Base-by-base conservation (phyloP, 2,113 vertebrate genomes). In the Symphodus melops region DNA sequence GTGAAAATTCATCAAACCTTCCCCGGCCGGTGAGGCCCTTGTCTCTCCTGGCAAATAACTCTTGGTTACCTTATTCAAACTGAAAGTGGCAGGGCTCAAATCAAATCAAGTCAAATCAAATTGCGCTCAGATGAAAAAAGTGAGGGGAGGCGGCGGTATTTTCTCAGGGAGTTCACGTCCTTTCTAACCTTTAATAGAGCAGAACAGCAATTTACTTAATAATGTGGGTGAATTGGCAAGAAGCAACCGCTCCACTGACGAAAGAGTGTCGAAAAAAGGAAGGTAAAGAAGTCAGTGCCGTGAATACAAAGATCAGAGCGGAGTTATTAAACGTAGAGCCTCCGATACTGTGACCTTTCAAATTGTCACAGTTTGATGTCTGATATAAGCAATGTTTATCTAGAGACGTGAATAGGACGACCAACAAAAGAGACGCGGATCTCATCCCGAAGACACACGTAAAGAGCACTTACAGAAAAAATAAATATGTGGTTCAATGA, bases 61-160 rank as follows among this genome's bases (percentile, higher is more conserved):
- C 85, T 51, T 63, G 78, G 81, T 85, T 83, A 83, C 83, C 85
- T 73, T 78, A 83, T 75, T 80, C 88, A 89, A 88, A 92, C 75
- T 68, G 77, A 81, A 91, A 87, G 86, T 87, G 90, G 91, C 87
- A 89, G 84, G 78, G 81, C 85, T 92, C 86, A 86, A 84, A 86
- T 91, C 86, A 90, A 88, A 92, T 92, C 90, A 88, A 82, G 86
- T 88, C 84, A 88, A 86, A 91, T 89, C 85, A 84, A 87, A 86
- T 81, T 72, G 79, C 36, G 78, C 83, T 64, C 0, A 53, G 49
- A 55, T 86, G 83, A 76, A 84, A 33, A 74, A 64, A 77, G 79
- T 71, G 70, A 72, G 28, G 72, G 62, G 46, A 5, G 20, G 10
- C 53, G 70, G 51, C 19, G 60, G 13, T 44, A 60, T 77, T 86